Percentiles rank a stretch among this genome's conserved stretches.
Conservation (phyloP, 2,888 invertebrate species). For the Lobophora halterata region DNA sequence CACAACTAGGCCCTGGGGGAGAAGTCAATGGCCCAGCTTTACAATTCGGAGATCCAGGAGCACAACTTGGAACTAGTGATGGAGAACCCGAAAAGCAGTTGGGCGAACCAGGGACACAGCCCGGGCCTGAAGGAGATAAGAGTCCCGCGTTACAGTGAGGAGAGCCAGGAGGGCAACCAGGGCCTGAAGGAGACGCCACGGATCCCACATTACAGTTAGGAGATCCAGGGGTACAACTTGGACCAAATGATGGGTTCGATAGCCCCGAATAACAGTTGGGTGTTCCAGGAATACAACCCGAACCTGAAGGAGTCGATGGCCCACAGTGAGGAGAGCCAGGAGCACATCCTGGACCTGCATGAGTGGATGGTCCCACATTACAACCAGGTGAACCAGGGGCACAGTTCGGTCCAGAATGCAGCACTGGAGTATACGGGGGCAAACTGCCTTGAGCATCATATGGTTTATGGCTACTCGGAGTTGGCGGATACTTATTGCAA, state of each 20-base stretch:
- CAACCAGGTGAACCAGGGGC: constrained; percentile 16
- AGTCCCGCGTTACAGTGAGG: constrained; percentile 16
- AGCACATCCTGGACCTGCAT: constrained; percentile 3
- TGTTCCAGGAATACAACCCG: constrained; percentile 16
- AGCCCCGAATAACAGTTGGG: constrained; percentile 14
- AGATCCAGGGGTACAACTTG: constrained; percentile 6
- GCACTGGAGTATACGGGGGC: constrained; percentile 1
- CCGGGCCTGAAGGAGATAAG: background rate
- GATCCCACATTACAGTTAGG: constrained; percentile 2
- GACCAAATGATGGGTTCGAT: background rate
- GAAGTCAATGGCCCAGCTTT: constrained; percentile 6
- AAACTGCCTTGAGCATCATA: constrained; percentile 8
- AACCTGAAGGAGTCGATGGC: constrained; percentile 1
- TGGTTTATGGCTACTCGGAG: constrained; percentile 10
- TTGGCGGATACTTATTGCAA: constrained; percentile 31
- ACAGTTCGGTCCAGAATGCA: constrained; percentile 8
- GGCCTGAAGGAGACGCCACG: background rate
- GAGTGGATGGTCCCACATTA: constrained; percentile 5
- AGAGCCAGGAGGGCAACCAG: background rate
- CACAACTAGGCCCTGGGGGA: too few relatives aligned
- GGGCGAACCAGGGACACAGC: constrained; percentile 17
- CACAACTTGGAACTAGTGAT: constrained; percentile 15
- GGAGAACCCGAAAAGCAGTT: constrained; percentile 16
- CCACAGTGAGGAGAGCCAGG: constrained; percentile 4
- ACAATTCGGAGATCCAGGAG: constrained; percentile 13